Evolutionary conservation across 1,140 invertebrate species (phyloP), one percentile per base, ranked within the genome.

Genomic region (Heliothis virescens): DNA sequence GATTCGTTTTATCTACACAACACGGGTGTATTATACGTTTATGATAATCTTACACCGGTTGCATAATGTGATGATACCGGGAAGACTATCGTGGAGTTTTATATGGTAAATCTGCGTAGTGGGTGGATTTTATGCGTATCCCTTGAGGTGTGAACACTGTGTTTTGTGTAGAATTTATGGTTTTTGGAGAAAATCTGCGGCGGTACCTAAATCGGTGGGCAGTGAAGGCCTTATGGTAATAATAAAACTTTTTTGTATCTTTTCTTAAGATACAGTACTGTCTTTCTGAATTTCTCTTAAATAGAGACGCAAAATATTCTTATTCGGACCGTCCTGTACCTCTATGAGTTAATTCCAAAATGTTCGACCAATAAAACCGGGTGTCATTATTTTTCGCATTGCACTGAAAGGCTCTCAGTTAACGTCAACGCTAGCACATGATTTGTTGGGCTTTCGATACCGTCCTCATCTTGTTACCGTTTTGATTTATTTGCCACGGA

Each of bases 61-160:
- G 92, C 89, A 92, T 93, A 93, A 92, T 93, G 91, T 75, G 87
- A 93, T 92, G 88, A 85, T 84, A 80, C 85, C 82, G 88, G 82
- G 82, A 85, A 77, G 81, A 88, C 89, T 87, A 83, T 80, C 82
- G 84, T 84, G 87, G 87, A 90, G 89, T 93, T 89, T 93, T 90
- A 85, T 90, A 83, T 81, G 85, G 84, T 84, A 89, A 91, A 88
- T 86, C 85, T 84, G 79, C 85, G 82, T 88, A 85, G 67, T 86
- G 82, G 79, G 85, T 84, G 85, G 80, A 85, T 88, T 90, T 91
- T 88, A 90, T 84, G 86, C 72, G 81, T 76, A 67, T 55, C 60
- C 79, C 77, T 29, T 79, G 71, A 86, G 77, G 80, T 80, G 80
- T 71, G 81, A 82, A 83, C 59, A 29, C 67, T 79, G 79, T 86